A percentile compares a stretch with the other conserved stretches of the same genome.
These are phyloP conservation scores for Phoxinus dragarum DNA, from an alignment of 2,797 vertebrate genomes.

Conservation along the genomic window DNA sequence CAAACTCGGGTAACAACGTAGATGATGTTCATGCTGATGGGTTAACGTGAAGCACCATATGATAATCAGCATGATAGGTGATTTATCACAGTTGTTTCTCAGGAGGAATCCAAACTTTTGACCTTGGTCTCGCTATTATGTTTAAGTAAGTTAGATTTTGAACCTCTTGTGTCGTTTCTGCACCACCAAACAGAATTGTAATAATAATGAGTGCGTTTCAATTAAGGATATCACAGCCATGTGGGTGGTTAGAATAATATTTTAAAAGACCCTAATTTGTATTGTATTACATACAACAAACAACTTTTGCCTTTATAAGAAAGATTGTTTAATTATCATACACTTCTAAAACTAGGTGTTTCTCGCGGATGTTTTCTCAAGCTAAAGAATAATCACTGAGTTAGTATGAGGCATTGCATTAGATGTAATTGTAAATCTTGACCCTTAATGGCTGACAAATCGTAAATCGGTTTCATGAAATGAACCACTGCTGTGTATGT, in stretches of 20 bases:
- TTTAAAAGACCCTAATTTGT: background rate
- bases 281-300: background rate
- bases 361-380: background rate
- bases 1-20: background rate
- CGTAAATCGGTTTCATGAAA: background rate
- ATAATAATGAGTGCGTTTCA: background rate
- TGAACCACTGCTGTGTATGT: background rate
- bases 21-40: slow-evolving; percentile 29
- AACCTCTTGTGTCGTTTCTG: background rate
- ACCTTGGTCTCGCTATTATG: background rate
- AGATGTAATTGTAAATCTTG: background rate
- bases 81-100: slow-evolving; percentile 2
- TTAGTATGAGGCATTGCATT: background rate
- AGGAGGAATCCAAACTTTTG: slow-evolving; percentile 4
- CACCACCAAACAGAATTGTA: background rate
- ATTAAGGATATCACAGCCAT: background rate
- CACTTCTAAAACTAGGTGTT: background rate
- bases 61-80: background rate
- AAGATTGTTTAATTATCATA: background rate
- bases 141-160: background rate
- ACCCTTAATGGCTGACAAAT: background rate
- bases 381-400: background rate
- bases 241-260: background rate
- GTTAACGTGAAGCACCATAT: background rate
- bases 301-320: background rate